Conservation (phyloP, 2,113 vertebrate species). For the Tauraco erythrolophus region DNA sequence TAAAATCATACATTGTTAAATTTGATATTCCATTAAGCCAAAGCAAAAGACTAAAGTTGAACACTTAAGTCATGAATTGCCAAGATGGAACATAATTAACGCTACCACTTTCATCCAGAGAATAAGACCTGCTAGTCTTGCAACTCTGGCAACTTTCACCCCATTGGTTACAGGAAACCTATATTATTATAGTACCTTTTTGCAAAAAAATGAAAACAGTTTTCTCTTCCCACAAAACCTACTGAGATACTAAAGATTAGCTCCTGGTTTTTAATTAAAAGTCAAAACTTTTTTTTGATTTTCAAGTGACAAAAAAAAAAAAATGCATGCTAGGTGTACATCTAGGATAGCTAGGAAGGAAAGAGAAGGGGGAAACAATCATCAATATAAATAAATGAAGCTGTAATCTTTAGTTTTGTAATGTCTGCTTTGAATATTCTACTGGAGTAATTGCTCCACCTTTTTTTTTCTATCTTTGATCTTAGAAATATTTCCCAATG, state of each 20-base stretch:
- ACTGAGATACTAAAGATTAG: background rate
- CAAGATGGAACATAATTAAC: background rate
- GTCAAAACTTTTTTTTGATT: background rate
- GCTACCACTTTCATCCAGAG: background rate
- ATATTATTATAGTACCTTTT: background rate
- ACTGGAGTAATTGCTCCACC: background rate
- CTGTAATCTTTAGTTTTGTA: background rate
- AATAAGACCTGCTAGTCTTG: background rate
- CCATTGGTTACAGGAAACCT: background rate
- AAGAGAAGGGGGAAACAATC: background rate
- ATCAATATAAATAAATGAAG: background rate
- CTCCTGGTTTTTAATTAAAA: background rate
- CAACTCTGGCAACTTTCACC: background rate
- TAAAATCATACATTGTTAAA: background rate
- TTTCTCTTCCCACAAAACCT: background rate
- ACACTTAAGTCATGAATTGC: background rate
- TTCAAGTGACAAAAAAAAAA: background rate
- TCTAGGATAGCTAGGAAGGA: background rate
- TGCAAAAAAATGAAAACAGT: background rate
- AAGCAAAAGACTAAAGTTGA: background rate
- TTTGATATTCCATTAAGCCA: background rate
- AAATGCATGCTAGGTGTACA: accelerated
- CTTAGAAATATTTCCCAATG: background rate
- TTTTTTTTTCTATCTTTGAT: background rate
- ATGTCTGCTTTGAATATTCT: background rate